These are phyloP conservation scores for Python bivittatus DNA, from an alignment of 2,113 vertebrate genomes.

Conservation along the genomic window DNA sequence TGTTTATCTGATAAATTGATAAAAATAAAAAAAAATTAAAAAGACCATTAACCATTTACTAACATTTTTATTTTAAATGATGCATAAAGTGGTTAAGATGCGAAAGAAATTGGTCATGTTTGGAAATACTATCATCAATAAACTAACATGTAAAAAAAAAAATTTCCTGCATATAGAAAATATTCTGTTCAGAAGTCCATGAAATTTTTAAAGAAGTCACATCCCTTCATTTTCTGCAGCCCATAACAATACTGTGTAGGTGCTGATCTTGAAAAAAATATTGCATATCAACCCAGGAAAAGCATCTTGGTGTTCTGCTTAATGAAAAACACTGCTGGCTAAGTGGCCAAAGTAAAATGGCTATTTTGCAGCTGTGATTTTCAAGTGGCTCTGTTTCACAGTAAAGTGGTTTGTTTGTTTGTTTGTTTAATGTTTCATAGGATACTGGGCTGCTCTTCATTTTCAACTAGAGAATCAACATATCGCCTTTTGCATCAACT, in stretches of 20 bases:
- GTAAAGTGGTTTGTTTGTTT: too few species aligned
- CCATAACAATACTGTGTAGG: neutral
- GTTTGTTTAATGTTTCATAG: too few species aligned
- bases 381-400: neutral
- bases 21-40: too few species aligned
- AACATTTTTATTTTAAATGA: too few species aligned
- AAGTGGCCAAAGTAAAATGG: neutral
- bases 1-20: too few species aligned
- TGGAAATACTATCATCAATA: neutral
- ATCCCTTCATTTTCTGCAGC: too few species aligned
- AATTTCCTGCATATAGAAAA: neutral
- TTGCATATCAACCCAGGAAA: neutral
- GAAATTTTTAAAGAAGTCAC: too few species aligned
- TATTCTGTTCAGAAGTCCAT: neutral
- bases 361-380: neutral
- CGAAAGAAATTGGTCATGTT: neutral
- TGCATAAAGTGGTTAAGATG: too few species aligned
- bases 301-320: neutral
- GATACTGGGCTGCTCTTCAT: neutral
- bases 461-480: neutral
- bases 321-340: neutral
- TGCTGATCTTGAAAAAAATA: neutral
- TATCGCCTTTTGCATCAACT: neutral
- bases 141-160: neutral
- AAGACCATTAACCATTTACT: too few species aligned